These are phyloP conservation scores for Gnathonemus longibarbis DNA, from an alignment of 2,113 vertebrate genomes.

Conservation along the genomic window DNA sequence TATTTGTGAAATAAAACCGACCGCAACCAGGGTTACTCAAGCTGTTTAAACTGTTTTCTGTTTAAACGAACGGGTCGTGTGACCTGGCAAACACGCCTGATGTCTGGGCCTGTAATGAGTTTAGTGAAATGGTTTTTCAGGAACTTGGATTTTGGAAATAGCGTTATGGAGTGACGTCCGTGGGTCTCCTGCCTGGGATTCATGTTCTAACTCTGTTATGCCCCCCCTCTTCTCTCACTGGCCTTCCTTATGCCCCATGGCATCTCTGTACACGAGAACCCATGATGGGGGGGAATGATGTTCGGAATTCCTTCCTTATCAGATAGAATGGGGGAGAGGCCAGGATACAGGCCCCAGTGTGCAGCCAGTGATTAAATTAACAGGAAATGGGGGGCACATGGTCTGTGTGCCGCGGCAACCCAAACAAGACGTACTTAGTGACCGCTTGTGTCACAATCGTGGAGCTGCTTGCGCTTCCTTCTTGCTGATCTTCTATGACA, in stretches of 20 bases:
- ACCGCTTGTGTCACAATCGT: conserved; percentile 34
- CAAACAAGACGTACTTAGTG: conserved; percentile 60
- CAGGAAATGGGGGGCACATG: conserved; percentile 66
- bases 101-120: neutral
- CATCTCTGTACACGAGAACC: conserved; percentile 46
- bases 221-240: neutral
- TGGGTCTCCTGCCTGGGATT: neutral
- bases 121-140: neutral
- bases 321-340: conserved; percentile 52
- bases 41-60: conserved; percentile 19
- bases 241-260: conserved; percentile 28
- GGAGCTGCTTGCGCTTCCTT: neutral
- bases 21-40: conserved; percentile 13
- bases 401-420: conserved; percentile 56
- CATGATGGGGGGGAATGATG: conserved; percentile 62
- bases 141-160: neutral
- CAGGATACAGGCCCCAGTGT: conserved; percentile 54
- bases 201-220: neutral
- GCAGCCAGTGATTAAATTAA: conserved; percentile 64
- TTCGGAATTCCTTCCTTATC: conserved; percentile 64
- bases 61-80: conserved; percentile 29
- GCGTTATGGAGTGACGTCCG: neutral
- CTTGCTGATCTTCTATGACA: neutral
- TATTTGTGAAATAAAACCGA: conserved; percentile 33
- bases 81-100: conserved; percentile 17